These are phyloP conservation scores for Cladorhizidae sp. DNA, from an alignment of 37 sponge, comb jelly and placozoan genomes.

Conservation along the genomic window DNA sequence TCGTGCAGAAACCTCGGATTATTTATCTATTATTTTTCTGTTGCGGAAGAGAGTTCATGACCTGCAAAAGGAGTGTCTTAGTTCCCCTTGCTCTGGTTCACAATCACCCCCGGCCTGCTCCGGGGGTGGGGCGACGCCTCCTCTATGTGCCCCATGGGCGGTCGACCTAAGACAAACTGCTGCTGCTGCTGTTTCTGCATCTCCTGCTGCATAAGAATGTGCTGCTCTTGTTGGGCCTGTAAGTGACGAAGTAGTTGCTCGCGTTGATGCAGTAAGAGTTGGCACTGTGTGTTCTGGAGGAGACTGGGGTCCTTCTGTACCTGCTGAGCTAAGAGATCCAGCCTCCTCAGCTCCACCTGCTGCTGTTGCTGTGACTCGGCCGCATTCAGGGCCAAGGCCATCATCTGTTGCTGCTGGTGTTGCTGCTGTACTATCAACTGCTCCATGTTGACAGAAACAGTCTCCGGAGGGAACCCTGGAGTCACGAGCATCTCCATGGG, in stretches of 20 bases:
- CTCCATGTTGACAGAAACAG: slow-evolving; percentile 8
- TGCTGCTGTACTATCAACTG: slow-evolving; percentile 10
- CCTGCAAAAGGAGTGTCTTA: neutral
- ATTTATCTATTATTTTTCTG: no score
- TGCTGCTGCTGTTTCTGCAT: slow-evolving; percentile 8
- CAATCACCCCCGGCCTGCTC: slow-evolving; percentile 44
- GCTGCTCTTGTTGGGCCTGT: neutral
- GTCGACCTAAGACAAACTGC: slow-evolving; percentile 12
- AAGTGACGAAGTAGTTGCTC: neutral
- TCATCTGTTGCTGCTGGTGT: slow-evolving; percentile 32
- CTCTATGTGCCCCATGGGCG: slow-evolving; percentile 1
- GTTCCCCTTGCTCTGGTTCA: neutral
- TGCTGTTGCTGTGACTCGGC: neutral
- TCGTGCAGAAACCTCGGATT: no score
- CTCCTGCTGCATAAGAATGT: slow-evolving; percentile 6
- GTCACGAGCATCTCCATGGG: neutral
- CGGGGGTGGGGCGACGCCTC: neutral
- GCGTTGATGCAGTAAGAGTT: slow-evolving; percentile 14
- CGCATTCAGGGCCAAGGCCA: neutral
- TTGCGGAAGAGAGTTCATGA: neutral
- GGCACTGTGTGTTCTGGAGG: slow-evolving; percentile 24
- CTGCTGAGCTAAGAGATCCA: slow-evolving; percentile 17
- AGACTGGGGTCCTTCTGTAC: slow-evolving; percentile 39
- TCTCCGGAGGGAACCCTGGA: neutral
- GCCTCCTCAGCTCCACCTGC: slow-evolving; percentile 27